phyloP scores from a whole-genome alignment of 2,113 vertebrate genomes.

The Dolichallabes microphthalmus region DNA sequence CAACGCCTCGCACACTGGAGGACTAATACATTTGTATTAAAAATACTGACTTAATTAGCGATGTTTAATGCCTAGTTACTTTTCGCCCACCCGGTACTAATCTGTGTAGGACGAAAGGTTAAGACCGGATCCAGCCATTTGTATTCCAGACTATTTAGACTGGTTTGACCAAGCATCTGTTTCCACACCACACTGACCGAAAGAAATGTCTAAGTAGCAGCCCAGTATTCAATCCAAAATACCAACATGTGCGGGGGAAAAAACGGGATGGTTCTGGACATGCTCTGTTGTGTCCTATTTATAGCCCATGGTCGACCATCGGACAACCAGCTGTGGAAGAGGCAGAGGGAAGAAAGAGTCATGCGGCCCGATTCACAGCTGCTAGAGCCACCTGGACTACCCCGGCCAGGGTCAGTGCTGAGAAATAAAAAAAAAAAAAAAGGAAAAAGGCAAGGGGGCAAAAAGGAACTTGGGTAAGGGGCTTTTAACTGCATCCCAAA shows the following conservation, averaged over 20 bases:
- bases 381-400: slow-evolving; percentile 48
- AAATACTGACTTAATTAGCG: no score
- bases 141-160: slow-evolving; percentile 8
- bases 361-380: slow-evolving; percentile 42
- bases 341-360: slow-evolving; percentile 17
- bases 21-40: no score
- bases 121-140: not conserved
- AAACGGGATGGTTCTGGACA: slow-evolving; percentile 38
- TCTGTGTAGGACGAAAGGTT: not conserved
- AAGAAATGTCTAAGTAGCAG: slow-evolving; percentile 6
- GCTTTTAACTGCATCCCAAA: not conserved
- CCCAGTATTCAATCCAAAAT: slow-evolving; percentile 11
- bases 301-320: slow-evolving; percentile 37
- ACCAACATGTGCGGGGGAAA: slow-evolving; percentile 15
- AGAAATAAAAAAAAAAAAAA: not conserved
- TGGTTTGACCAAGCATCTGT: slow-evolving; percentile 19
- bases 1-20: no score
- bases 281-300: slow-evolving; percentile 45
- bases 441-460: not conserved
- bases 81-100: no score
- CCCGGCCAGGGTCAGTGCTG: slow-evolving; percentile 20
- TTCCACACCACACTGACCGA: not conserved
- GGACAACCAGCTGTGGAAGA: slow-evolving; percentile 51
- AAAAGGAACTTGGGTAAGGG: not conserved
- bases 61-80: no score